Evolutionary conservation across 2,113 vertebrate species (phyloP).

Genomic region (Callospermophilus lateralis): DNA sequence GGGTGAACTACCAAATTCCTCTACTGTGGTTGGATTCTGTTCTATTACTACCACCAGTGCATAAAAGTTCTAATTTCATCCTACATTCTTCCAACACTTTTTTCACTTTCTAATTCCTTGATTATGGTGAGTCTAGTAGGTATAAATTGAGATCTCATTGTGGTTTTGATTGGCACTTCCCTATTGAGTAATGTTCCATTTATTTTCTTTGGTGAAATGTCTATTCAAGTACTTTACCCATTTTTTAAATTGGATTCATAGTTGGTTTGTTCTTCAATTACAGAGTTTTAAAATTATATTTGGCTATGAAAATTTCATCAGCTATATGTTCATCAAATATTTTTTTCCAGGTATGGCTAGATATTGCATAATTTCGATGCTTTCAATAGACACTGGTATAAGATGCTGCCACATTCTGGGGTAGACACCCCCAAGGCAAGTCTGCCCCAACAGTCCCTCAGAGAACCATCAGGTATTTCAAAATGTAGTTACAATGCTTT

Average conservation of each 20-base stretch:
- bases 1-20: not conserved
- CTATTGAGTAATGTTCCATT: not conserved
- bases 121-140: not conserved
- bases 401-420: not conserved
- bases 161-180: not conserved
- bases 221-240: not conserved
- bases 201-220: not conserved
- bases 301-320: not conserved
- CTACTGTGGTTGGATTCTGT: not conserved
- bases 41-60: not conserved
- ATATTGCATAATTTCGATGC: not conserved
- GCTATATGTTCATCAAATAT: not conserved
- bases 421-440: not conserved
- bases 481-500: not conserved
- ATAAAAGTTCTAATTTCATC: not conserved
- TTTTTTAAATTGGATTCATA: not conserved
- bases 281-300: not conserved
- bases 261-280: not conserved
- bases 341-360: not conserved
- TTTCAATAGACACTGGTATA: not conserved
- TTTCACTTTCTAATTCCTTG: not conserved
- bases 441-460: not conserved
- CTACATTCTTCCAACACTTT: too few species aligned
- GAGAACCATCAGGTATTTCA: not conserved
- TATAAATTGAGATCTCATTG: not conserved